phyloP scores from a whole-genome alignment of 37 sponge, comb jelly and placozoan species.

The Eunapius fragilis region DNA sequence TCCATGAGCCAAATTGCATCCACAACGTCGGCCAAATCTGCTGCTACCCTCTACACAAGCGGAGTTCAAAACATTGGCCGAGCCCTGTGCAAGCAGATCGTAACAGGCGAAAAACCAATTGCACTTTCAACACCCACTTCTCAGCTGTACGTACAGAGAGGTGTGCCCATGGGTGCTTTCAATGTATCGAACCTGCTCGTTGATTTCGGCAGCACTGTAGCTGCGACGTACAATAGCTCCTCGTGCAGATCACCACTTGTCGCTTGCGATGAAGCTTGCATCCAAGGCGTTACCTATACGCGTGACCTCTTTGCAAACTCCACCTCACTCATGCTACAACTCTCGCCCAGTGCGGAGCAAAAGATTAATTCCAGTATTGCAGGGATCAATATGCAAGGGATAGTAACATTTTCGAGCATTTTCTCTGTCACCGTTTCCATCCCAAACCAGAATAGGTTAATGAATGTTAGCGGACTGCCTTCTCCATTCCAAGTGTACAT shows the following conservation, averaged over 20 bases:
- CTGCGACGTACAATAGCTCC: neutral
- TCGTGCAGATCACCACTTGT: conserved; percentile 5
- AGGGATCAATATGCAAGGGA: conserved; percentile 26
- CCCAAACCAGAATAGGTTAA: conserved; percentile 32
- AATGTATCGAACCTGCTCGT: conserved; percentile 11
- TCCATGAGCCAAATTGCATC: neutral
- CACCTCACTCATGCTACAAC: neutral
- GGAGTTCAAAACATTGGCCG: neutral
- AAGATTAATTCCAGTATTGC: conserved; percentile 22
- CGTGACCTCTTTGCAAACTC: conserved; percentile 30
- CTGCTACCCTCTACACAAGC: neutral
- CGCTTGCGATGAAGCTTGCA: conserved; percentile 50
- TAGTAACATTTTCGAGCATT: conserved; percentile 38
- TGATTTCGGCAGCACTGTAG: conserved; percentile 16
- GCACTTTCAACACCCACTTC: neutral
- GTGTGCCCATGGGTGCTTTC: conserved; percentile 36
- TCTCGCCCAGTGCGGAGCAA: conserved; percentile 2
- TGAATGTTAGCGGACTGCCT: conserved; percentile 11
- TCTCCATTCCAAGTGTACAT: conserved; percentile 32
- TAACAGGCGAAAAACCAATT: conserved; percentile 28
- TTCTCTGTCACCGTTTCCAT: conserved; percentile 43
- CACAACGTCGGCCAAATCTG: neutral
- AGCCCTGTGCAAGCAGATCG: conserved; percentile 25
- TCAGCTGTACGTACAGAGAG: neutral
- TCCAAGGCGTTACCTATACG: neutral